Evolutionary conservation across 2,888 invertebrate genomes (phyloP).

Genomic region (Drosophila affinis): DNA sequence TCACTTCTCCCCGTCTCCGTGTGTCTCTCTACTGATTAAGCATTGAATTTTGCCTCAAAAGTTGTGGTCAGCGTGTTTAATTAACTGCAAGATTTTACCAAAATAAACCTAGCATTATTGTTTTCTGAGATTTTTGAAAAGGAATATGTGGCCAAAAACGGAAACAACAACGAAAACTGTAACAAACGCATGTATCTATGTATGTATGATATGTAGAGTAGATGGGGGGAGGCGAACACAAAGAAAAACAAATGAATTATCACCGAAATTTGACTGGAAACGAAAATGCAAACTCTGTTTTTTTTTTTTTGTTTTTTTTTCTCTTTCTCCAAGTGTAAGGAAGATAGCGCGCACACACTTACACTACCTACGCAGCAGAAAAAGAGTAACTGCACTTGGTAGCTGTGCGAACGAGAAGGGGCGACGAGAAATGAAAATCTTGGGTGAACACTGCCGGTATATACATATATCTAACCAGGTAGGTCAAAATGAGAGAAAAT

Average conservation of each 20-base stretch:
- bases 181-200: not conserved
- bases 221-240: too few relatives aligned
- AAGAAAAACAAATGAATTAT: not conserved
- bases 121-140: constrained; percentile 2
- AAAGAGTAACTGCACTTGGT: constrained; percentile 47
- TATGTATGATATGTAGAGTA: too few relatives aligned
- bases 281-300: constrained; percentile 2
- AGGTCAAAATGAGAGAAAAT: too few relatives aligned
- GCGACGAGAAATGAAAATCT: not conserved
- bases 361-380: constrained; percentile 4
- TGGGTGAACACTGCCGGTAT: not conserved
- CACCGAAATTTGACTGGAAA: constrained; percentile 1
- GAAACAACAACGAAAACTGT: not conserved
- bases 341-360: too few relatives aligned
- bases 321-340: not conserved
- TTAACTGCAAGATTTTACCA: constrained; percentile 40
- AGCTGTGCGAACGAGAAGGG: constrained; percentile 30
- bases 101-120: constrained; percentile 3
- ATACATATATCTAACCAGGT: not conserved
- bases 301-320: not conserved
- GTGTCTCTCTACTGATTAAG: constrained; percentile 33
- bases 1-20: not conserved
- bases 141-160: not conserved
- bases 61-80: constrained; percentile 52
- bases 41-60: constrained; percentile 47